Conservation (phyloP, 2,797 vertebrate genomes). For the Coluber constrictor region DNA sequence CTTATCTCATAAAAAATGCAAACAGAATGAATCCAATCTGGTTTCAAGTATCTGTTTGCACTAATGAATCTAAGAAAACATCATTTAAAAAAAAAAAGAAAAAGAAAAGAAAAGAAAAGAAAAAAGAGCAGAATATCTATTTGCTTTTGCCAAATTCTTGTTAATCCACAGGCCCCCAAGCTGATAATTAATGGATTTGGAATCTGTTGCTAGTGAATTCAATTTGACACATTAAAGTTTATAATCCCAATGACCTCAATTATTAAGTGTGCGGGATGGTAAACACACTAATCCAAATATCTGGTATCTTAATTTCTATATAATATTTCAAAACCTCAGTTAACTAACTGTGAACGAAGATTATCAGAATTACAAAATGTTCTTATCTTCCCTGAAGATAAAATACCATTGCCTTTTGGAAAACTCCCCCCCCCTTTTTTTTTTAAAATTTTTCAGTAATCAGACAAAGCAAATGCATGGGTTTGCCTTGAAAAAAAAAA, state of each 20-base stretch:
- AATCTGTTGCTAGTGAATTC: constrained; percentile 60
- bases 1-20: background rate
- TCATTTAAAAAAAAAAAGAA: fast-evolving
- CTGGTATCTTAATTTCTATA: constrained; percentile 57
- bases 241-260: constrained; percentile 69
- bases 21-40: background rate
- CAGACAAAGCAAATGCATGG: fast-evolving
- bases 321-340: constrained; percentile 60
- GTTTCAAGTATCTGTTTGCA: constrained; percentile 5
- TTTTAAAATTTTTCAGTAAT: background rate
- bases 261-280: constrained; percentile 65
- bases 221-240: constrained; percentile 67
- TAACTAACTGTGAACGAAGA: constrained; percentile 62
- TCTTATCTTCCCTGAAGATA: constrained; percentile 20
- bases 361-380: constrained; percentile 55
- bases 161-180: constrained; percentile 58
- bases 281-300: constrained; percentile 65
- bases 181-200: constrained; percentile 64
- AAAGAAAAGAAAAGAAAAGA: background rate
- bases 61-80: constrained; percentile 22
- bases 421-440: background rate
- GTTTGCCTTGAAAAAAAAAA: background rate
- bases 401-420: background rate
- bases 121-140: background rate
- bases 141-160: constrained; percentile 35